A percentile compares a stretch with the other conserved stretches of the same genome.
Conservation (phyloP, 2,797 vertebrate genomes). For the Danio aesculapii region DNA sequence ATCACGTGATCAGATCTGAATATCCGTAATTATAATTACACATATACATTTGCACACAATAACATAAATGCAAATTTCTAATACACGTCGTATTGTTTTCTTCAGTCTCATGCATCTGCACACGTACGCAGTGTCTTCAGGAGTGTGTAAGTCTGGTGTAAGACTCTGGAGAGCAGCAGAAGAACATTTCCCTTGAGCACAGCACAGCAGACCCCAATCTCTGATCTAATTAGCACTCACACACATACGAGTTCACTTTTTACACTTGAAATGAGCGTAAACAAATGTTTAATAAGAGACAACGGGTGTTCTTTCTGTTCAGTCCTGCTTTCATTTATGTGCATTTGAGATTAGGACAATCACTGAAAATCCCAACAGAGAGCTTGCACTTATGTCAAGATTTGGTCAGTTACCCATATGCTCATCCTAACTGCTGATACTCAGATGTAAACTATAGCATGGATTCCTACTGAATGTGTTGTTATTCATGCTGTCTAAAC, state of each 20-base stretch:
- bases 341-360: not conserved
- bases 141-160: slow-evolving; percentile 6
- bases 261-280: not conserved
- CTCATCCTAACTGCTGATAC: too few relatives aligned
- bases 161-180: slow-evolving; percentile 27
- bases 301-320: not conserved
- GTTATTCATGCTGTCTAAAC: too few relatives aligned
- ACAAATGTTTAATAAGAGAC: not conserved
- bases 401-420: too few relatives aligned
- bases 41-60: slow-evolving; percentile 14
- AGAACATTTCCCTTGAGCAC: slow-evolving; percentile 6
- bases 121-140: not conserved
- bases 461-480: too few relatives aligned
- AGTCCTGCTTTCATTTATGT: not conserved
- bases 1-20: too few relatives aligned
- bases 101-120: slow-evolving; percentile 41
- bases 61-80: not conserved
- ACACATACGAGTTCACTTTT: slow-evolving; percentile 3
- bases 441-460: too few relatives aligned
- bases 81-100: not conserved
- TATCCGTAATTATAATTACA: not conserved
- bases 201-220: slow-evolving; percentile 7
- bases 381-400: too few relatives aligned
- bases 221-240: slow-evolving; percentile 33
- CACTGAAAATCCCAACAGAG: slow-evolving; percentile 10